These are phyloP conservation scores for Strigamia transsilvanica DNA, from an alignment of 2,888 invertebrate species.

Conservation along the genomic window DNA sequence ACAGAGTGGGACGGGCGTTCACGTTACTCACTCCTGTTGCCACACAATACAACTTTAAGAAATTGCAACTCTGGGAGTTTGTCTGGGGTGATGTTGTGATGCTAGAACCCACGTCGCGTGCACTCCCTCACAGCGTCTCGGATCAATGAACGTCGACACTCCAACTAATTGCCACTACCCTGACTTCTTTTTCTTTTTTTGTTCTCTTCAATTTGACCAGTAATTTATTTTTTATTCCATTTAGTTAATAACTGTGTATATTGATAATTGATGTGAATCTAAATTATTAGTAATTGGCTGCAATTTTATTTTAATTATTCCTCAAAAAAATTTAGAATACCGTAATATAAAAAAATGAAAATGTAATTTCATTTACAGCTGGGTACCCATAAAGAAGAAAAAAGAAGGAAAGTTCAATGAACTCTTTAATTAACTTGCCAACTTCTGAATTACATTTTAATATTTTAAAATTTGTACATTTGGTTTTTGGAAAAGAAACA, in stretches of 20 bases:
- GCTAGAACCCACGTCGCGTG: conserved; percentile 18
- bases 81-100: conserved; percentile 5
- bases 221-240: conserved; percentile 7
- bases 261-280: not conserved
- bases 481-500: not conserved
- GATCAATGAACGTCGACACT: conserved; percentile 27
- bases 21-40: not conserved
- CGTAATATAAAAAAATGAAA: too few relatives aligned
- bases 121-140: conserved; percentile 26
- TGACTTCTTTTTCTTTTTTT: conserved; percentile 7
- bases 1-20: not conserved
- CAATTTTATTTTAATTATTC: not conserved
- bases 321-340: too few relatives aligned
- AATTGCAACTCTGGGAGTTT: conserved; percentile 16
- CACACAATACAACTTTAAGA: conserved; percentile 6
- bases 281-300: not conserved
- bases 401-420: not conserved
- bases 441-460: not conserved
- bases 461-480: not conserved
- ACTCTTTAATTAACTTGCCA: not conserved
- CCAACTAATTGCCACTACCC: conserved; percentile 32
- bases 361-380: not conserved
- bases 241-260: not conserved
- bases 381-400: not conserved
- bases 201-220: conserved; percentile 5